phyloP scores from a whole-genome alignment of 2,888 invertebrate species.

The Acrocera orbiculus region DNA sequence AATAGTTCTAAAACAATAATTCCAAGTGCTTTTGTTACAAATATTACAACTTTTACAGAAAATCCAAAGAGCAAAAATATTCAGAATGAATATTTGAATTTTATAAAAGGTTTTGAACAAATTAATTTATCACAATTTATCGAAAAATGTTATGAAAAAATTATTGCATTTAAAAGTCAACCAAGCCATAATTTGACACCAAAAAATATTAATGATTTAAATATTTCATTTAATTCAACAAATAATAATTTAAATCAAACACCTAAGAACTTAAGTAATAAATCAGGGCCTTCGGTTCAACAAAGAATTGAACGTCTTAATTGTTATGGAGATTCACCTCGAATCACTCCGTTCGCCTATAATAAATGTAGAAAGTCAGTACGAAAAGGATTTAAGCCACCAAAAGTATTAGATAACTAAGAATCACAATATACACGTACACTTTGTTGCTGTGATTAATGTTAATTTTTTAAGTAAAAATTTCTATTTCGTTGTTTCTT shows the following conservation, averaged over 20 bases:
- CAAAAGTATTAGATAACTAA: too few species aligned
- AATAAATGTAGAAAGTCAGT: conserved; percentile 15
- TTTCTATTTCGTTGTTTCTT: too few species aligned
- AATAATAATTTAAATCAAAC: too few species aligned
- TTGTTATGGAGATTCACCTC: conserved; percentile 38
- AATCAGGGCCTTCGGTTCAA: conserved; percentile 2
- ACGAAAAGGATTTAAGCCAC: conserved; percentile 7
- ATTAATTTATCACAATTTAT: conserved; percentile 14
- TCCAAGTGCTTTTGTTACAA: conserved; percentile 42
- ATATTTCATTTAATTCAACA: too few species aligned
- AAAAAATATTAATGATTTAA: too few species aligned
- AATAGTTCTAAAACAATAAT: conserved; percentile 35
- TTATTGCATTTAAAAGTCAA: conserved; percentile 12
- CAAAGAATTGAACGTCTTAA: conserved; percentile 33
- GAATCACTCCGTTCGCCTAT: conserved; percentile 34
- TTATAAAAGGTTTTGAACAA: conserved; percentile 27
- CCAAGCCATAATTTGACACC: too few species aligned
- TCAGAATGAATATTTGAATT: conserved; percentile 31
- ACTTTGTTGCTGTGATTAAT: too few species aligned
- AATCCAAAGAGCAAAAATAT: conserved; percentile 39
- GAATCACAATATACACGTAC: too few species aligned
- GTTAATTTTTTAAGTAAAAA: too few species aligned
- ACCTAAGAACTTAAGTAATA: too few species aligned
- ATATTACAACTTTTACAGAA: conserved; percentile 41
- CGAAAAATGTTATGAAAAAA: conserved; percentile 18